These are phyloP conservation scores for Microplitis manilae DNA, from an alignment of 2,888 invertebrate genomes.

Conservation along the genomic window DNA sequence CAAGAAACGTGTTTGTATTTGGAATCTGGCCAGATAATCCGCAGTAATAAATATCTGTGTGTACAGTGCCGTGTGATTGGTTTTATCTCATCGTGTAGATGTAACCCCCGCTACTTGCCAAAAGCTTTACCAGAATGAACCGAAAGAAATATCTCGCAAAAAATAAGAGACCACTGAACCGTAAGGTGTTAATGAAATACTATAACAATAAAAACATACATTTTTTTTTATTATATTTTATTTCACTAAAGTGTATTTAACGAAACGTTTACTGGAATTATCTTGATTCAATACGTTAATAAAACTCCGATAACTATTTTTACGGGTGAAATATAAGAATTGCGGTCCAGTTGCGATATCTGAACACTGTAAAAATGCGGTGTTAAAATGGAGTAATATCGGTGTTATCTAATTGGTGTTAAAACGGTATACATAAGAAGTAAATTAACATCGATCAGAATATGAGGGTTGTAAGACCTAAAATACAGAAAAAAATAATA, in stretches of 20 bases:
- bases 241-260: neutral
- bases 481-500: too few species aligned
- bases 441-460: too few species aligned
- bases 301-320: too few species aligned
- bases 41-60: slow-evolving; percentile 69
- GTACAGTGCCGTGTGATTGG: slow-evolving; percentile 68
- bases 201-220: neutral
- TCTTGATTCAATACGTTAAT: too few species aligned
- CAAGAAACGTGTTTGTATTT: slow-evolving; percentile 69
- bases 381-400: too few species aligned
- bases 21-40: slow-evolving; percentile 70
- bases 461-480: too few species aligned
- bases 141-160: slow-evolving; percentile 12
- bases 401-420: too few species aligned
- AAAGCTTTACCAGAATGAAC: slow-evolving; percentile 24
- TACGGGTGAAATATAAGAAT: too few species aligned
- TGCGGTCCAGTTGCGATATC: too few species aligned
- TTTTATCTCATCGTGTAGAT: slow-evolving; percentile 64
- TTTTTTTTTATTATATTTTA: neutral
- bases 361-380: too few species aligned
- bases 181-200: slow-evolving; percentile 4
- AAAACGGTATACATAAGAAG: too few species aligned
- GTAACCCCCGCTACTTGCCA: slow-evolving; percentile 47
- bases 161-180: neutral
- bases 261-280: neutral